Evolutionary conservation across 2,888 invertebrate genomes (phyloP), one percentile per base, ranked within the genome.

Genomic region (Hyppa rectilinea): DNA sequence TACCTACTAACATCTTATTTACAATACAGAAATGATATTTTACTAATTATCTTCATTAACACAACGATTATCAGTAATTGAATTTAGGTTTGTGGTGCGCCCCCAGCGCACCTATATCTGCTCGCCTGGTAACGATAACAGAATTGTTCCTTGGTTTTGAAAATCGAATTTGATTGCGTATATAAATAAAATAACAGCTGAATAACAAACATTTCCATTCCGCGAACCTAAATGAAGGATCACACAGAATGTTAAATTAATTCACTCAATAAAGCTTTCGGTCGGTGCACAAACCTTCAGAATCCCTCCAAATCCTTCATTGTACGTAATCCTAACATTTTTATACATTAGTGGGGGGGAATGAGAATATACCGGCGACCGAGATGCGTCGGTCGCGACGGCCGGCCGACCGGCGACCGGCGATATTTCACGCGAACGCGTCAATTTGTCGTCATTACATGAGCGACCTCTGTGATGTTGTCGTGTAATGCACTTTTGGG

Each of bases 371-470:
- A 85, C 74, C 63, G 78, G 62, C 61, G 65, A 38, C 60, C 49
- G 79, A 64, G 73, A 65, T 74, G 73, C 49, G 66, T 31, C 65
- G 60, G 59, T 31, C 58, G 65, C 64, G 47, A 53, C 55, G 63
- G 31, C 53, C 52, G 4, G 5, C 40, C 71, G 20, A 49, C 75
- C 14, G 34, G 43, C 62, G 49, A 56, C 50, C 71, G 75, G 70
- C 82, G 65, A 87, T 88, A 86, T 87, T 77, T 89, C 85, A 87
- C 79, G 63, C 43, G 71, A 71, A 83, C 73, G 74, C 84, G 75
- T 80, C 88, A 80, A 88, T 89, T 87, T 88, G 87, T 89, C 89
- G 86, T 89, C 87, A 89, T 89, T 88, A 89, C 78, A 80, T 71
- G 45, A 71, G 68, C 71, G 73, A 52, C 71, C 78, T 79, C 78